phyloP scores from a whole-genome alignment of 1,140 invertebrate species.

The Zaprionus inermis region DNA sequence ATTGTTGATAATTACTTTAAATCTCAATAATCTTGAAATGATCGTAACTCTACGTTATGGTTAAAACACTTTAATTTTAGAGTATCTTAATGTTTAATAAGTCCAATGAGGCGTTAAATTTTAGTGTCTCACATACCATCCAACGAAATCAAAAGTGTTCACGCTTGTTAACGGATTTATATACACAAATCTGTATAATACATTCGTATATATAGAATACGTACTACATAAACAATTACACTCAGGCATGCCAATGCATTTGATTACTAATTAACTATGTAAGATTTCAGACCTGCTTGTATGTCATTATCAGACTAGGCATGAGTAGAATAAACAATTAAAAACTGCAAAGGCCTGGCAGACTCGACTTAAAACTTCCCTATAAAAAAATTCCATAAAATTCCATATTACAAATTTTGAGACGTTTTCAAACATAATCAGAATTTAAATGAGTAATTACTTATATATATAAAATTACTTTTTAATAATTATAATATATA shows the following conservation, averaged over 20 bases:
- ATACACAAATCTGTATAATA: background rate
- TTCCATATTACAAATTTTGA: no score
- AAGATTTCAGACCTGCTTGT: background rate
- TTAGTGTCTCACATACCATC: background rate
- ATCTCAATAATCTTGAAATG: background rate
- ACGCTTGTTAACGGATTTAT: background rate
- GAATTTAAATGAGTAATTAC: background rate
- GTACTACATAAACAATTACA: conserved; percentile 3
- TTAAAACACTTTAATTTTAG: no score
- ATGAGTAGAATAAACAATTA: background rate
- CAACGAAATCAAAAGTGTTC: background rate
- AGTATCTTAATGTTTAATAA: no score
- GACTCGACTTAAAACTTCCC: background rate
- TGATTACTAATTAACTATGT: background rate
- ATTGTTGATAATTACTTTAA: background rate
- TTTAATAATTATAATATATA: background rate
- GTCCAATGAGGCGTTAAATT: no score
- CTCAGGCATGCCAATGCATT: background rate
- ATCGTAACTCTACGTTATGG: background rate
- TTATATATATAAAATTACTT: background rate
- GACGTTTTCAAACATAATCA: background rate
- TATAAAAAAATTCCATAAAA: background rate
- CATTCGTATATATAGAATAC: background rate
- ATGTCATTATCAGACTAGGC: background rate
- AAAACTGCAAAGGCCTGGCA: background rate